Evolutionary conservation across 2,113 vertebrate species (phyloP), one percentile per base, ranked within the genome.

Genomic region (Micronycteris hirsuta): DNA sequence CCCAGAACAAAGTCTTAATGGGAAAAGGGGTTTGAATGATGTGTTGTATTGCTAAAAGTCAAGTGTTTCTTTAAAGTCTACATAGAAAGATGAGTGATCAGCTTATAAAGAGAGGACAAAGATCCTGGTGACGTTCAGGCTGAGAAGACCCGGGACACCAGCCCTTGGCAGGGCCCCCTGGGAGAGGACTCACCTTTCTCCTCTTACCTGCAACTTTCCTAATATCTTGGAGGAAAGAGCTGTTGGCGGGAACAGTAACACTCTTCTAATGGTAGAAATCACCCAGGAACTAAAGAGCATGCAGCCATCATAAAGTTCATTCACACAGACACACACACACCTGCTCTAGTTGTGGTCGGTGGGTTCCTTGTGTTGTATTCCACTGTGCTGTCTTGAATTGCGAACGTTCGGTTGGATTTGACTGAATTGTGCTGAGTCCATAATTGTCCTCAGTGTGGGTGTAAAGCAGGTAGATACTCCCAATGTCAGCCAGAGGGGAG

Each of bases 1-100:
- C 97, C 97, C 92, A 97, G 96, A 97, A 97, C 95, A 93, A 95
- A 9, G 45, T 94, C 86, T 92, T 80, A 36, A 17, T 1, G 7
- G 1, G 86, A 3, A 88, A 95, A 86, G 80, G 54, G 45, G 80
- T 52, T 89, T 97, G 97, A 95, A 91, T 22, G 95, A 95, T 95
- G 94, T 86, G 26, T 89, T 92, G 12, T 28, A 45, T 76, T 73
- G 78, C 86, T 95, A 97, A 86, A 96, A 77, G 31, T 63, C 97
- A 97, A 96, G 65, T 93, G 52, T 68, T 68, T 74, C 86, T 97
- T 96, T 80, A 26, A 87, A 91, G 52, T 91, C 89, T 95, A 15
- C 56, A 41, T 78, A 89, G 82, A 93, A 94, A 96, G 89, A 96
- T 71, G 56, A 94, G 58, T 24, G 63, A 71, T 93, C 89, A 81